Conservation (phyloP, 2,797 vertebrate genomes). For the Spizella passerina region DNA sequence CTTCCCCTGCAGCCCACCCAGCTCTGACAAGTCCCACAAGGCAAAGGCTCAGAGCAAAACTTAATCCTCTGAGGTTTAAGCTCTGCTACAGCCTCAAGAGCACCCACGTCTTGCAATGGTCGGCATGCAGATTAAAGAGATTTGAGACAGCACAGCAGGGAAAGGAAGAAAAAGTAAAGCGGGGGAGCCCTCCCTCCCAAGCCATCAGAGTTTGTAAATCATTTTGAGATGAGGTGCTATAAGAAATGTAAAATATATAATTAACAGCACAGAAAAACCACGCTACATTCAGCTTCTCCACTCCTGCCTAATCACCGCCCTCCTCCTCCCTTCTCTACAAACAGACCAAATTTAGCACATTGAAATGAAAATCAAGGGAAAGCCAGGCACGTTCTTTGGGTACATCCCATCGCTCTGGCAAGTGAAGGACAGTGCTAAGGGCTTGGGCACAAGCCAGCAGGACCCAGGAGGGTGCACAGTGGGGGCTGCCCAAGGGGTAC, state of each 20-base stretch:
- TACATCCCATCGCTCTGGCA: neutral
- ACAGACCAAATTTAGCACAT: conserved; percentile 15
- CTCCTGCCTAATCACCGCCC: neutral
- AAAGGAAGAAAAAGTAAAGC: neutral
- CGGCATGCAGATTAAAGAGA: neutral
- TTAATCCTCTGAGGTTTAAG: neutral
- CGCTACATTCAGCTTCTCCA: neutral
- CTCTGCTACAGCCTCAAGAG: neutral
- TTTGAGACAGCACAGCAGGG: neutral
- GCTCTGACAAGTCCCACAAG: neutral
- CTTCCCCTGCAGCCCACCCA: neutral
- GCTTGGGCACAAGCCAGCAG: neutral
- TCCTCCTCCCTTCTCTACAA: conserved; percentile 1
- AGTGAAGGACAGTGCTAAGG: accelerated
- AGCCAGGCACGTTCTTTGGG: neutral
- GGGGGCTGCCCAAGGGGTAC: neutral
- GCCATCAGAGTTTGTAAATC: conserved; percentile 30
- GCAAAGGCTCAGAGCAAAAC: neutral
- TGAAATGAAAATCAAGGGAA: conserved; percentile 12
- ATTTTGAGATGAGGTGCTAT: conserved; percentile 6
- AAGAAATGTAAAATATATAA: conserved; percentile 25
- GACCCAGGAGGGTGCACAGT: neutral
- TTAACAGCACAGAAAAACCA: conserved; percentile 9
- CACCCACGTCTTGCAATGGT: neutral
- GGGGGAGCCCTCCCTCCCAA: neutral